phyloP scores from a whole-genome alignment of 2,888 invertebrate genomes.

The Dichetophora obliterata region DNA sequence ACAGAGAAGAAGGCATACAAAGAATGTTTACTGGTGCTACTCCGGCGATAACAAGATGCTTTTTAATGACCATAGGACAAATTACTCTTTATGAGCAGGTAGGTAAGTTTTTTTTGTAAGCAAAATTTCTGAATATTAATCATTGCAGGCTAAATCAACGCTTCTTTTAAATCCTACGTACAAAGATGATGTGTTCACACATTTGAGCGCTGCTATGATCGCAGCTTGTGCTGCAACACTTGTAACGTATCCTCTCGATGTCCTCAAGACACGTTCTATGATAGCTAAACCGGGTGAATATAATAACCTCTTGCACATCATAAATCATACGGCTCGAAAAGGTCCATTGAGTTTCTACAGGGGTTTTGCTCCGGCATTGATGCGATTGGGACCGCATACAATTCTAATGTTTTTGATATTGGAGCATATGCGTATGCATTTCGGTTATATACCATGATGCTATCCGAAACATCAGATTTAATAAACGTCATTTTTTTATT shows the following conservation, averaged over 20 bases:
- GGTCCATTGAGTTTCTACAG: constrained; percentile 95
- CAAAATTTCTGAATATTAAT: neutral
- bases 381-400: constrained; percentile 95
- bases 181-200: constrained; percentile 84
- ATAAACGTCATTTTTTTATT: too few species aligned
- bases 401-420: constrained; percentile 94
- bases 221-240: constrained; percentile 74
- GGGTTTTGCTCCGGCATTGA: constrained; percentile 94
- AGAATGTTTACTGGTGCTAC: constrained; percentile 89
- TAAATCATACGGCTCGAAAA: constrained; percentile 85
- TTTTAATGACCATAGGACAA: constrained; percentile 96
- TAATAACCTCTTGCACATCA: constrained; percentile 77
- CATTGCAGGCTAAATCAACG: neutral
- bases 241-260: constrained; percentile 95
- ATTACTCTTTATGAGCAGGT: constrained; percentile 96
- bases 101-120: neutral
- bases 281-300: constrained; percentile 94
- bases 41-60: constrained; percentile 89
- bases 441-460: constrained; percentile 71
- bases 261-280: constrained; percentile 97
- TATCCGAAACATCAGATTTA: too few species aligned
- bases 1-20: constrained; percentile 82
- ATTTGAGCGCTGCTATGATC: constrained; percentile 86
- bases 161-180: constrained; percentile 74
- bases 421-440: constrained; percentile 89